Evolutionary conservation across 2,113 vertebrate species (phyloP).

Genomic region (Apodemus sylvaticus): DNA sequence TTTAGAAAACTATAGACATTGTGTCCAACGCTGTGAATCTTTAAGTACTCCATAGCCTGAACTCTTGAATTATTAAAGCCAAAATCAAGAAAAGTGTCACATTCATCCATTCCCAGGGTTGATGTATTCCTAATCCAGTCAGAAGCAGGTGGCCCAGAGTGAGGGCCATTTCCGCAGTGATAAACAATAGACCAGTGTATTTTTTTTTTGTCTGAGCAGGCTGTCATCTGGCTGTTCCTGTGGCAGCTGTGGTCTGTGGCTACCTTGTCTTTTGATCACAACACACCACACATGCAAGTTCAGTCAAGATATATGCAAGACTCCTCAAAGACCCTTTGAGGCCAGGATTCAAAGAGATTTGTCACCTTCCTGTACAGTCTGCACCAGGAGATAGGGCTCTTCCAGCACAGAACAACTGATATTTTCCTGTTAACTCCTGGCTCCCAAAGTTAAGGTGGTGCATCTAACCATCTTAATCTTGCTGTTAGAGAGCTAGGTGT

Average conservation of each 20-base stretch:
- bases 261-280: conserved; percentile 43
- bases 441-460: not conserved
- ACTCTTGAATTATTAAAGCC: conserved; percentile 35
- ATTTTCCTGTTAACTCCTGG: not conserved
- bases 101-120: not conserved
- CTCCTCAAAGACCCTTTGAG: conserved; percentile 17
- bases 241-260: not conserved
- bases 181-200: not conserved
- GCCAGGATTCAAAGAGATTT: conserved; percentile 1
- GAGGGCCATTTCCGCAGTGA: not conserved
- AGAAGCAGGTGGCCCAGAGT: not conserved
- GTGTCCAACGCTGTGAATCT: not conserved
- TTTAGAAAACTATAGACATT: conserved; percentile 11
- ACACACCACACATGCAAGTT: not conserved
- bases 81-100: conserved; percentile 15
- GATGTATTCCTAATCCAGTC: not conserved
- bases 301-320: conserved; percentile 39
- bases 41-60: not conserved
- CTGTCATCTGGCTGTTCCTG: not conserved
- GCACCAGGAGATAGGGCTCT: not conserved
- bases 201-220: not conserved
- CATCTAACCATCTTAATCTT: not conserved
- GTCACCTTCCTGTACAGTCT: not conserved
- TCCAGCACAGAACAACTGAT: not conserved
- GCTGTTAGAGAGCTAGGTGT: not conserved